These are phyloP conservation scores for Lottia scabra DNA, from an alignment of 2,888 invertebrate genomes.

Conservation along the genomic window DNA sequence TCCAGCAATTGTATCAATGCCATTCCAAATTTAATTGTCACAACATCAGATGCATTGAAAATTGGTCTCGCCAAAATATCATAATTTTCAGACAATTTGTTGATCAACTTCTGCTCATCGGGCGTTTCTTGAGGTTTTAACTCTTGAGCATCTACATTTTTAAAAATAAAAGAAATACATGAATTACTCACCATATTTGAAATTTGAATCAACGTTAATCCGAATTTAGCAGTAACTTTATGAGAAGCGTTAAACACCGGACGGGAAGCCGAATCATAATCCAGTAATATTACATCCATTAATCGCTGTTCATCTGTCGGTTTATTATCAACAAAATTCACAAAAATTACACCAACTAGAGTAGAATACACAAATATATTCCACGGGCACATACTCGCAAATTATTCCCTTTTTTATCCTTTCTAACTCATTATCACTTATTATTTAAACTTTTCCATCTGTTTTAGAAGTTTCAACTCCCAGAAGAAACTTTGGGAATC, in stretches of 20 bases:
- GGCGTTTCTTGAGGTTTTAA: conserved; percentile 38
- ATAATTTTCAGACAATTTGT: conserved; percentile 54
- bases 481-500: not conserved
- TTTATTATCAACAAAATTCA: conserved; percentile 25
- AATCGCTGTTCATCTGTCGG: conserved; percentile 66
- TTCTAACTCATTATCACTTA: not conserved
- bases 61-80: conserved; percentile 64
- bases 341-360: conserved; percentile 6
- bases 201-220: conserved; percentile 66
- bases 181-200: conserved; percentile 66
- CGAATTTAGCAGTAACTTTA: conserved; percentile 65
- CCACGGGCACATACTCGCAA: not conserved
- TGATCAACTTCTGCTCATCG: conserved; percentile 62
- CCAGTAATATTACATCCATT: conserved; percentile 53
- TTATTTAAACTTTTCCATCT: not conserved
- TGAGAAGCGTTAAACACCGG: conserved; percentile 68
- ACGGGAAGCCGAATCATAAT: conserved; percentile 65
- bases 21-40: conserved; percentile 63
- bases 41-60: conserved; percentile 60
- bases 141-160: not conserved
- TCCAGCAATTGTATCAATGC: conserved; percentile 64
- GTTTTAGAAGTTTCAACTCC: not conserved
- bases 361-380: not conserved
- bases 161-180: not conserved
- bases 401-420: not conserved